A percentile compares a stretch with the other conserved stretches of the same genome.
phyloP scores from a whole-genome alignment of 2,888 invertebrate genomes.

The Lapara coniferarum region DNA sequence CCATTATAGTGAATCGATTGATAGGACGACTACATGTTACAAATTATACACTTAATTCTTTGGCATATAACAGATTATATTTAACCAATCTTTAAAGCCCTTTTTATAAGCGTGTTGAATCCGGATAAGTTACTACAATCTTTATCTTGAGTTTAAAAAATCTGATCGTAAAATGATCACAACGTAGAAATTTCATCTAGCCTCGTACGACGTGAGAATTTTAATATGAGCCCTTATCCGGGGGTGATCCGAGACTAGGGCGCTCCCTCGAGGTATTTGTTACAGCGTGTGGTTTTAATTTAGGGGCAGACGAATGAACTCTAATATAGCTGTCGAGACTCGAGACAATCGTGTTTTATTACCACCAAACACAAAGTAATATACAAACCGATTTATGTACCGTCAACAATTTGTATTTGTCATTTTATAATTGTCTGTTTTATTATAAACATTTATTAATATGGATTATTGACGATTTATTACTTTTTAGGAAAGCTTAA shows the following conservation, averaged over 20 bases:
- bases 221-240: conserved; percentile 46
- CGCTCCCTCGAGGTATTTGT: conserved; percentile 18
- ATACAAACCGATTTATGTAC: neutral
- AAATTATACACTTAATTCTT: too few relatives aligned
- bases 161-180: conserved; percentile 3
- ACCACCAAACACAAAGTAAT: neutral
- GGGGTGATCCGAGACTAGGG: conserved; percentile 35
- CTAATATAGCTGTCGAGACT: conserved; percentile 8
- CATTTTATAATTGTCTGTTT: too few relatives aligned
- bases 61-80: neutral
- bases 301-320: conserved; percentile 23
- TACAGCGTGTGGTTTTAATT: conserved; percentile 24
- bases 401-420: too few relatives aligned
- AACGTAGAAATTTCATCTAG: conserved; percentile 4
- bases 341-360: neutral
- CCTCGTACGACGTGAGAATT: conserved; percentile 28
- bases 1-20: too few relatives aligned
- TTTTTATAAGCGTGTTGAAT: neutral
- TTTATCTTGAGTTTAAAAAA: neutral
- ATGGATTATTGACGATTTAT: too few relatives aligned
- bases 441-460: too few relatives aligned
- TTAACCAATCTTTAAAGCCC: too few relatives aligned
- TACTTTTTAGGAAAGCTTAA: too few relatives aligned
- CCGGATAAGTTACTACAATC: neutral
- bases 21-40: too few relatives aligned